Evolutionary conservation across 2,888 invertebrate genomes (phyloP).

Genomic region (Synanthedon formicaeformis): DNA sequence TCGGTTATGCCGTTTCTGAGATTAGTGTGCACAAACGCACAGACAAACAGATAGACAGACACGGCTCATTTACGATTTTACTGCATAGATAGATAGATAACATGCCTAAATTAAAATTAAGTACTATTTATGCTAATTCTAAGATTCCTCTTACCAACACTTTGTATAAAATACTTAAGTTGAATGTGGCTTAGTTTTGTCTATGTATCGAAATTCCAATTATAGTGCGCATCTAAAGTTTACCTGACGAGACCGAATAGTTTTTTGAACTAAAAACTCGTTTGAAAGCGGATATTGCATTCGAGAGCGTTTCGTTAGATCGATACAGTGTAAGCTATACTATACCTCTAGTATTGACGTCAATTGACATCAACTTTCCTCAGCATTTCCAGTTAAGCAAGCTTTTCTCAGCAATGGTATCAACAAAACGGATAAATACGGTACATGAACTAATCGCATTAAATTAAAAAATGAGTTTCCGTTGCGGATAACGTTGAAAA

Average conservation of each 20-base stretch:
- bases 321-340: slow-evolving; percentile 51
- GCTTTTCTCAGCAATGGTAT: background rate
- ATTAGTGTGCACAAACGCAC: too few relatives aligned
- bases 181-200: too few relatives aligned
- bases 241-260: slow-evolving; percentile 53
- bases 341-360: slow-evolving; percentile 7
- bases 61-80: too few relatives aligned
- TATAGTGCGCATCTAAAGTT: slow-evolving; percentile 9
- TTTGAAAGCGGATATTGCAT: slow-evolving; percentile 69
- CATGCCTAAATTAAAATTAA: too few relatives aligned
- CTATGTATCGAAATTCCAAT: background rate
- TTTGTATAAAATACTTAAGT: too few relatives aligned
- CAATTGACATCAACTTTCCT: too few relatives aligned
- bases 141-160: too few relatives aligned
- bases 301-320: slow-evolving; percentile 53
- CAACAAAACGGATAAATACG: background rate
- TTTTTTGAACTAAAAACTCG: slow-evolving; percentile 65
- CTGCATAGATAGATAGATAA: too few relatives aligned
- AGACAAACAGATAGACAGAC: too few relatives aligned
- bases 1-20: too few relatives aligned
- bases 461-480: slow-evolving; percentile 35
- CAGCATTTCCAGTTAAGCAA: background rate
- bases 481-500: slow-evolving; percentile 38
- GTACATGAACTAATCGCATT: slow-evolving; percentile 19
- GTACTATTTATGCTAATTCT: too few relatives aligned